A percentile compares a stretch with the other conserved stretches of the same genome.
phyloP scores from a whole-genome alignment of 2,113 vertebrate genomes.

The Carassius gibelio region DNA sequence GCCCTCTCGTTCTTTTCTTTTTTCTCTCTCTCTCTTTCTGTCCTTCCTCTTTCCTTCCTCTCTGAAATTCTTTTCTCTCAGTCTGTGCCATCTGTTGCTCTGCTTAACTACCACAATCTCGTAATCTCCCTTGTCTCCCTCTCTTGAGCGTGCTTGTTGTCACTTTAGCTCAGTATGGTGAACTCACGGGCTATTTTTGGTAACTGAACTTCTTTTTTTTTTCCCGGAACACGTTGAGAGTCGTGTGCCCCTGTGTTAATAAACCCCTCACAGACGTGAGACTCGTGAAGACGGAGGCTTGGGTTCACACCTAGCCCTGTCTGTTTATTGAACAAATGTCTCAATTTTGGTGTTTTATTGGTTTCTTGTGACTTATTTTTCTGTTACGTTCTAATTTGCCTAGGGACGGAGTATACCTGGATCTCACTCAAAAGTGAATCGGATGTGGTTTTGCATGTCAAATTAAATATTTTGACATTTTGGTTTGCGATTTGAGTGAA shows the following conservation, averaged over 20 bases:
- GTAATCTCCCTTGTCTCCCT: conserved; percentile 28
- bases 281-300: neutral
- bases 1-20: conserved; percentile 2
- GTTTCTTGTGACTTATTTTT: neutral
- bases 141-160: conserved; percentile 67
- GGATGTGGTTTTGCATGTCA: neutral
- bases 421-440: neutral
- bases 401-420: neutral
- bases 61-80: conserved; percentile 23
- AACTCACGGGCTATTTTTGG: conserved; percentile 75
- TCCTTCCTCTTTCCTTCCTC: conserved; percentile 39
- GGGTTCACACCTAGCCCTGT: no score
- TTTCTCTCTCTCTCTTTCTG: neutral
- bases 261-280: conserved; percentile 32
- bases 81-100: conserved; percentile 33
- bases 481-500: neutral
- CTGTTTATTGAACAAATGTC: neutral
- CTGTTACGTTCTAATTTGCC: neutral
- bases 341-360: neutral
- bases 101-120: conserved; percentile 24
- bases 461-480: neutral
- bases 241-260: conserved; percentile 49
- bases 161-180: conserved; percentile 70
- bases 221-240: conserved; percentile 40
- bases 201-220: conserved; percentile 48